Evolutionary conservation across 2,113 vertebrate genomes (phyloP).

Genomic region (rat (Rattus norvegicus)): DNA sequence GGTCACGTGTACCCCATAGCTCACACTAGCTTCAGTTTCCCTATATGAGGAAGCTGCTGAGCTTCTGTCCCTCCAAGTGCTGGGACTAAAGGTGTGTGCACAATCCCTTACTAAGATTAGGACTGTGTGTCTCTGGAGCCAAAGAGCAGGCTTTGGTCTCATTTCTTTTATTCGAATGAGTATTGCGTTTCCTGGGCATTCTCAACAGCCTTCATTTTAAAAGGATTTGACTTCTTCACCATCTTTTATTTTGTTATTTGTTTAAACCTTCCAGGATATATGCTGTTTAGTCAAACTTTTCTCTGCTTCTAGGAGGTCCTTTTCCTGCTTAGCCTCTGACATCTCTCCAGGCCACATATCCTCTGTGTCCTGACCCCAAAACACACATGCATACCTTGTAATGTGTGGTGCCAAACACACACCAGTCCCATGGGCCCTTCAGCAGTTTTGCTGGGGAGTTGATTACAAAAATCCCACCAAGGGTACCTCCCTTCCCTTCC

Average conservation of each 20-base stretch:
- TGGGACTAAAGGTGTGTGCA: neutral
- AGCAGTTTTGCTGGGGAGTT: fast-evolving
- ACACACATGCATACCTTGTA: fast-evolving
- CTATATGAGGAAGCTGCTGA: no score
- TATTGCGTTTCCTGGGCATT: neutral
- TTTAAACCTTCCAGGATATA: neutral
- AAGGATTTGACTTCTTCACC: neutral
- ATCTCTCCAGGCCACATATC: neutral
- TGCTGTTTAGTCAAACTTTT: neutral
- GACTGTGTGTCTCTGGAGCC: no score
- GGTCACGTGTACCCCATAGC: neutral
- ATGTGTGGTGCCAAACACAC: no score
- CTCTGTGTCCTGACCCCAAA: neutral
- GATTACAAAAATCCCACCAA: neutral
- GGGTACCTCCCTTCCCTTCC: fast-evolving
- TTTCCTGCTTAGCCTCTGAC: neutral
- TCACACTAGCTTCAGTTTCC: neutral
- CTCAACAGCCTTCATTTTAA: neutral
- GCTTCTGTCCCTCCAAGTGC: neutral
- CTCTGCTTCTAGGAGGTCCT: no score
- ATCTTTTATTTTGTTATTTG: neutral
- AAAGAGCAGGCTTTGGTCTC: no score
- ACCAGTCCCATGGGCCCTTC: neutral
- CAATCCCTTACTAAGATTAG: neutral
- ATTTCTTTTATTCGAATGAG: no score